Evolutionary conservation across 2,888 invertebrate species (phyloP).

Genomic region (Lamellibrachia satsuma): DNA sequence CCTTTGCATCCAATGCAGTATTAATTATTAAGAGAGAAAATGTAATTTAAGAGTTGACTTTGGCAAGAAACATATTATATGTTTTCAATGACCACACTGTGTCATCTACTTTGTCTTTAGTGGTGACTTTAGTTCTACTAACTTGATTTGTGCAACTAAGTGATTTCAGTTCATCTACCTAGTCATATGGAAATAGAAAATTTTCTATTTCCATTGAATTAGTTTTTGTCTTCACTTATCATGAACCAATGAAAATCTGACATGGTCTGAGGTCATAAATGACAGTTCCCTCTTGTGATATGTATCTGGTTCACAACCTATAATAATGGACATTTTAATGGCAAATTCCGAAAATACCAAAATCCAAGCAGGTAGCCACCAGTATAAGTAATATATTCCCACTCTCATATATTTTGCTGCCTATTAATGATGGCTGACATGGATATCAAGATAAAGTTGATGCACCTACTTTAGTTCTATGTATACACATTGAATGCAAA

Average conservation of each 20-base stretch:
- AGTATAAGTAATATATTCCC: too few relatives aligned
- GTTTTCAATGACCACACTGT: background rate
- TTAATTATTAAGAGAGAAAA: background rate
- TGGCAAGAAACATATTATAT: background rate
- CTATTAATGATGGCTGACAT: background rate
- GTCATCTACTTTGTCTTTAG: background rate
- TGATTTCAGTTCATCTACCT: background rate
- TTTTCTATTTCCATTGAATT: background rate
- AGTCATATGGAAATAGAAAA: background rate
- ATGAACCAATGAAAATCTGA: background rate
- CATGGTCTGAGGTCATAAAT: background rate
- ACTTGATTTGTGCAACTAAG: background rate
- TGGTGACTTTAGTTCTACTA: background rate
- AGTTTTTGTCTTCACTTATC: background rate
- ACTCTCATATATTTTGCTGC: background rate
- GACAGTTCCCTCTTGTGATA: background rate
- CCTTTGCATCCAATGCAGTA: background rate
- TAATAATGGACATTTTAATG: background rate
- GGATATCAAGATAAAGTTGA: background rate
- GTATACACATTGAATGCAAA: background rate
- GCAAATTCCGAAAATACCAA: background rate
- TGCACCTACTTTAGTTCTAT: background rate
- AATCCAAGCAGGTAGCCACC: background rate
- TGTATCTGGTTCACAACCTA: background rate
- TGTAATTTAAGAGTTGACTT: background rate